Evolutionary conservation across 1,140 invertebrate species (phyloP).

Genomic region (Dufourea novaeangliae): DNA sequence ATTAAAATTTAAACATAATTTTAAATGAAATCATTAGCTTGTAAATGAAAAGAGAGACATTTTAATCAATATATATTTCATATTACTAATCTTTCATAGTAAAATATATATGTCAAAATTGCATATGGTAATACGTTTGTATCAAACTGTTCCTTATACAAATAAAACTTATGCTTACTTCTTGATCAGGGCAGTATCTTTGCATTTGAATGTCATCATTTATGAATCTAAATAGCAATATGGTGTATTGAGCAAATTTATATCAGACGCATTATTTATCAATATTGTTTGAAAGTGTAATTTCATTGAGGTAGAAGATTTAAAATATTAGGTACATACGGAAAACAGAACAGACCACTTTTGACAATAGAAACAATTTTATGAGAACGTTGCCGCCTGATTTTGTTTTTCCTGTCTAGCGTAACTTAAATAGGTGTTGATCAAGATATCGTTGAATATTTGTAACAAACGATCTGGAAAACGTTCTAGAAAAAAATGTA

Average conservation of each 20-base stretch:
- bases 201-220: constrained; percentile 11
- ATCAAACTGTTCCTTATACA: constrained; percentile 24
- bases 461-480: constrained; percentile 1
- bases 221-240: constrained; percentile 5
- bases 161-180: constrained; percentile 30
- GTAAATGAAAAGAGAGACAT: not conserved
- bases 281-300: constrained; percentile 2
- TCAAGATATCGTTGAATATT: not conserved
- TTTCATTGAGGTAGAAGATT: constrained; percentile 43
- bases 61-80: constrained; percentile 35
- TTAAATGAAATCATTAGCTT: not conserved
- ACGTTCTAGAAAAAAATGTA: constrained; percentile 1
- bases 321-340: not conserved
- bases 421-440: not conserved
- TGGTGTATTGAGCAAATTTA: constrained; percentile 31
- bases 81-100: constrained; percentile 24
- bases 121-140: constrained; percentile 14
- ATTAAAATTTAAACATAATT: not conserved
- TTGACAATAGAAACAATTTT: not conserved
- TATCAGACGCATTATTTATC: not conserved
- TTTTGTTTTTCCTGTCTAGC: not conserved
- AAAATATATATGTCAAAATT: constrained; percentile 45
- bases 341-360: not conserved
- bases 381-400: not conserved
- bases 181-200: constrained; percentile 24